Evolutionary conservation across 2,888 invertebrate species (phyloP).

Genomic region (Carterocephalus palaemon): DNA sequence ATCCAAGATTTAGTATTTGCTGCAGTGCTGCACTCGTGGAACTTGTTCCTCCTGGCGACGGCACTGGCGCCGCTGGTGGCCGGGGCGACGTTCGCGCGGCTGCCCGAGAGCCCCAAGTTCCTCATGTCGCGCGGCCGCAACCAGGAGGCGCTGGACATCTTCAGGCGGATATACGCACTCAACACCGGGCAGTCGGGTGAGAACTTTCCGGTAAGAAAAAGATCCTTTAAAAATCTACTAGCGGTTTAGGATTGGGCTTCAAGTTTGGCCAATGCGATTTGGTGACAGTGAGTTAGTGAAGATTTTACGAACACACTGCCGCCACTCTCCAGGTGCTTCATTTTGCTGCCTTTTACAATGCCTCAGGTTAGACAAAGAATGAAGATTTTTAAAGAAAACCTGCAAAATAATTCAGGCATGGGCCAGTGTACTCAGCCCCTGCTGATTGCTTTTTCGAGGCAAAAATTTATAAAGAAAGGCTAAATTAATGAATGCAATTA

Average conservation of each 20-base stretch:
- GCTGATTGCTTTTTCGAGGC: too few relatives aligned
- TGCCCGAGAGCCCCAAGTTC: slow-evolving; percentile 90
- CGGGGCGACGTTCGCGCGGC: slow-evolving; percentile 77
- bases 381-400: too few relatives aligned
- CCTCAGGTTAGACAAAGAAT: too few relatives aligned
- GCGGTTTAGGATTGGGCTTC: not conserved
- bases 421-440: too few relatives aligned
- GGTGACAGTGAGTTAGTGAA: too few relatives aligned
- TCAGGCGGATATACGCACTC: slow-evolving; percentile 80
- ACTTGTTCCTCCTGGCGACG: slow-evolving; percentile 78
- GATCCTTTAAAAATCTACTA: not conserved
- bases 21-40: slow-evolving; percentile 81
- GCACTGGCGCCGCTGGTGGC: slow-evolving; percentile 83
- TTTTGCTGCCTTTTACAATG: too few relatives aligned
- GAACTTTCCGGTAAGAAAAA: slow-evolving; percentile 83
- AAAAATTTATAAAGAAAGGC: too few relatives aligned
- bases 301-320: too few relatives aligned
- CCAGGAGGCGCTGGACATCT: slow-evolving; percentile 81
- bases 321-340: too few relatives aligned
- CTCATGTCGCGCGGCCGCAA: slow-evolving; percentile 83
- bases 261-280: too few relatives aligned
- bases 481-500: too few relatives aligned
- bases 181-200: slow-evolving; percentile 82
- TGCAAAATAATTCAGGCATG: too few relatives aligned
- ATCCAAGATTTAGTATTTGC: slow-evolving; percentile 12